Conservation (phyloP, 2,888 invertebrate genomes). For the Drosophila multiciliata region DNA sequence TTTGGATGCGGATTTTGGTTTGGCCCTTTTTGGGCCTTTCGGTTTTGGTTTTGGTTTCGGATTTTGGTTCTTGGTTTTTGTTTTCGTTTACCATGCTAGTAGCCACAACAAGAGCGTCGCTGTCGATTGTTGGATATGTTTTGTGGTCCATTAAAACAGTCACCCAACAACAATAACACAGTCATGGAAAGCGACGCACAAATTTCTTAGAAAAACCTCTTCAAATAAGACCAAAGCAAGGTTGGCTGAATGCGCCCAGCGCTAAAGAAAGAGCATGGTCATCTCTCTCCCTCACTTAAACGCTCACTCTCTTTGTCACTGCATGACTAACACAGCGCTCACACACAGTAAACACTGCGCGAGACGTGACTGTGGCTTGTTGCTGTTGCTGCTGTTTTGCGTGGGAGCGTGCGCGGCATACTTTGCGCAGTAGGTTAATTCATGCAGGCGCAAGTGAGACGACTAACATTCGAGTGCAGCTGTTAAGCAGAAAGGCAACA, state of each 20-base stretch:
- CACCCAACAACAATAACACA: slow-evolving; percentile 44
- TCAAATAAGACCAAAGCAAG: slow-evolving; percentile 72
- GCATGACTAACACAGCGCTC: slow-evolving; percentile 59
- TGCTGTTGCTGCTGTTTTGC: slow-evolving; percentile 36
- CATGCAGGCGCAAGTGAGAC: slow-evolving; percentile 19
- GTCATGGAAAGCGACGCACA: slow-evolving; percentile 66
- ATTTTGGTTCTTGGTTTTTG: slow-evolving; percentile 28
- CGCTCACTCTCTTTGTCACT: slow-evolving; percentile 7
- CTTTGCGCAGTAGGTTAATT: slow-evolving; percentile 32
- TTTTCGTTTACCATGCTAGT: slow-evolving; percentile 26
- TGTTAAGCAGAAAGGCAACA: slow-evolving; percentile 37
- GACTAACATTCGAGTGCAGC: slow-evolving; percentile 32
- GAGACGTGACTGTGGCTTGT: slow-evolving; percentile 51
- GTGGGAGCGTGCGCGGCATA: slow-evolving; percentile 70
- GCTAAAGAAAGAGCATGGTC: slow-evolving; percentile 19
- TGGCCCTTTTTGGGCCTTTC: slow-evolving; percentile 2
- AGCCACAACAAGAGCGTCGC: slow-evolving; percentile 39
- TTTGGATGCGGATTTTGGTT: slow-evolving; percentile 53
- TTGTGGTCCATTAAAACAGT: slow-evolving; percentile 75
- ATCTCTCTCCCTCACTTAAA: not conserved
- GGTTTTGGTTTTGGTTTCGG: slow-evolving; percentile 28
- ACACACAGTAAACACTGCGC: slow-evolving; percentile 19
- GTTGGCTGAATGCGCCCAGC: slow-evolving; percentile 53
- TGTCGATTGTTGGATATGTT: slow-evolving; percentile 25
- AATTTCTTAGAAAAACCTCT: slow-evolving; percentile 65